Evolutionary conservation across 1,140 invertebrate species (phyloP).

Genomic region (Trichoplusia ni): DNA sequence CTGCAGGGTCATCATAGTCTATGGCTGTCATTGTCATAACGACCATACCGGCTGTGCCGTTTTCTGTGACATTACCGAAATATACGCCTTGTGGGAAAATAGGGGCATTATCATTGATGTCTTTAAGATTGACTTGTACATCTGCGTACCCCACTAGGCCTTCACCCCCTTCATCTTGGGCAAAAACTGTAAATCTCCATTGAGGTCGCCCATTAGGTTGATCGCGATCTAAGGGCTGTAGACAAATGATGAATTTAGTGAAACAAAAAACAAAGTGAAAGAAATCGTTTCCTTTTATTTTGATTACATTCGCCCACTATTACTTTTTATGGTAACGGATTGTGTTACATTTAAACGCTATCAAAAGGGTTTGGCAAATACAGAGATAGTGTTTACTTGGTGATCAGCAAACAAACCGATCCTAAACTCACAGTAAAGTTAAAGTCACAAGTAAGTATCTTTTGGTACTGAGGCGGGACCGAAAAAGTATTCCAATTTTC

Average conservation of each 20-base stretch:
- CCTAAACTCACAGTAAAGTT: conserved; percentile 28
- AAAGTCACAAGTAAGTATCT: conserved; percentile 11
- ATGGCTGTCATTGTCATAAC: conserved; percentile 99
- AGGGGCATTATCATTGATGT: conserved; percentile 99
- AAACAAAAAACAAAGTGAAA: too few relatives aligned
- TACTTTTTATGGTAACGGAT: not conserved
- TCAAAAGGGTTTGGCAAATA: conserved; percentile 11
- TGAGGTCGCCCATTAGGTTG: conserved; percentile 97
- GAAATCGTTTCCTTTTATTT: not conserved
- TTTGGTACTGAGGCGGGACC: not conserved
- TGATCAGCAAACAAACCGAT: conserved; percentile 22
- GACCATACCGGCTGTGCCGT: conserved; percentile 97
- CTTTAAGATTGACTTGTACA: conserved; percentile 98
- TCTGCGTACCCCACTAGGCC: conserved; percentile 98
- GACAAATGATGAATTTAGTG: conserved; percentile 37
- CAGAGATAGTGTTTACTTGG: conserved; percentile 13
- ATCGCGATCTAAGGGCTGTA: conserved; percentile 96
- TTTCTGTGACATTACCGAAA: conserved; percentile 97
- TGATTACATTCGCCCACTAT: not conserved
- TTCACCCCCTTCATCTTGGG: conserved; percentile 97
- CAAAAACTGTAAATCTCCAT: conserved; percentile 99
- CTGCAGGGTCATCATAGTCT: conserved; percentile 97
- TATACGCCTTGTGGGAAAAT: conserved; percentile 97
- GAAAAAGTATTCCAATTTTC: conserved; percentile 23
- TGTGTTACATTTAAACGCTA: conserved; percentile 9